These are phyloP conservation scores for Clusia tigrina DNA, from an alignment of 2,888 invertebrate genomes.

Conservation along the genomic window DNA sequence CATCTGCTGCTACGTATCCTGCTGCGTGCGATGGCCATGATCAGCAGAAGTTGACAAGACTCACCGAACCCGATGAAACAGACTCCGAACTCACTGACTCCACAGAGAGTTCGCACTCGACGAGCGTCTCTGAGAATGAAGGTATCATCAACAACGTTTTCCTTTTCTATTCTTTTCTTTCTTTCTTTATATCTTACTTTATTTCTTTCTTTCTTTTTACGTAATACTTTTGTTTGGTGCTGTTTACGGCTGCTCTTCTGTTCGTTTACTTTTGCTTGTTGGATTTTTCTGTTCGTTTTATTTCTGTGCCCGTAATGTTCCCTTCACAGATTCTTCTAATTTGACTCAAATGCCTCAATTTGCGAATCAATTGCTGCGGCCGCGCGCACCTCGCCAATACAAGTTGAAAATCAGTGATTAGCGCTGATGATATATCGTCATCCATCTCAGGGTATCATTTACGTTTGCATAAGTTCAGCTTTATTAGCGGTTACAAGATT, in stretches of 20 bases:
- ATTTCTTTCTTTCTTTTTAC: no score
- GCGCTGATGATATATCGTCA: no score
- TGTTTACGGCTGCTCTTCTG: background rate
- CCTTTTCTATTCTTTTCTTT: conserved; percentile 26
- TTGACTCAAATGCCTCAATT: no score
- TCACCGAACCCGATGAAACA: conserved; percentile 65
- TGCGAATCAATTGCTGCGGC: no score
- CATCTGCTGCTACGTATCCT: background rate
- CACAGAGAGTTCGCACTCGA: conserved; percentile 64
- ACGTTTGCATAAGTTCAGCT: no score
- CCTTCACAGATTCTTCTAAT: no score
- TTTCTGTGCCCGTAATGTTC: background rate
- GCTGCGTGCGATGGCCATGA: background rate
- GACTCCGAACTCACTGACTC: conserved; percentile 67
- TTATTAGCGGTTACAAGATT: no score
- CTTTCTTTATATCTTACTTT: conserved; percentile 22
- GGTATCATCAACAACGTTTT: no score
- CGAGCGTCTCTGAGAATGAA: conserved; percentile 59
- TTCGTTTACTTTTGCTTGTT: conserved; percentile 8
- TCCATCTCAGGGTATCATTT: no score
- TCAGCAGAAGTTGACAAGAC: conserved; percentile 30
- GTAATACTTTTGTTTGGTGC: background rate
- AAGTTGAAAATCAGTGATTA: no score
- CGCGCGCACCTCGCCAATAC: no score
- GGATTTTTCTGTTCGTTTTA: background rate